Base-by-base conservation (phyloP, 2,888 invertebrate genomes). In the Conchocele bisecta region DNA sequence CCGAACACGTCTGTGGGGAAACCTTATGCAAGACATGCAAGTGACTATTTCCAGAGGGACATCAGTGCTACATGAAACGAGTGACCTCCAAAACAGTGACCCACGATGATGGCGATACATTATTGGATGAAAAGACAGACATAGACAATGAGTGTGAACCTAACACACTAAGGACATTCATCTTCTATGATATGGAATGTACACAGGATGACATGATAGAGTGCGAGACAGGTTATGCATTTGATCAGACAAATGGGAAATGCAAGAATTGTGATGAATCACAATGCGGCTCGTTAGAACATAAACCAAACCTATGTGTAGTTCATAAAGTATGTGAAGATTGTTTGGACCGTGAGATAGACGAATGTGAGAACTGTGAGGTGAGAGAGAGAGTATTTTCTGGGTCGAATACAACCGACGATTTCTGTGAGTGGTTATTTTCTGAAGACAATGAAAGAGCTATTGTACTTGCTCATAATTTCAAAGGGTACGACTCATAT, bases 401-500 rank as follows among this genome's bases (percentile, higher is more conserved):
- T 15, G 71, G 66, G 20, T 11, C 22, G 3, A 24, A 61, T 39
- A 67, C 79, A 7, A 56, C 37, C n/a, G n/a, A n/a, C n/a, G n/a
- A n/a, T n/a, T n/a, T n/a, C n/a, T n/a, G n/a, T n/a, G n/a, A n/a
- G n/a, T n/a, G n/a, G n/a, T n/a, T n/a, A n/a, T n/a, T n/a, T n/a
- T n/a, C n/a, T n/a, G n/a, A n/a, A n/a, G n/a, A n/a, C n/a, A n/a
- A n/a, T n/a, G n/a, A n/a, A n/a, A n/a, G n/a, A n/a, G n/a, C n/a
- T n/a, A n/a, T n/a, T n/a, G n/a, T n/a, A n/a, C n/a, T n/a, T n/a
- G 63, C 71, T 68, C 74, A 79, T 31, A 67, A 72, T 35, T 72
- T 67, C 35, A 67, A 68, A 46, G 64, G 67, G 2, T 63, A 68
- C 48, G 67, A 68, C 35, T 68, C 67, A 39, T 73, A 59, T 31